A percentile compares a stretch with the other conserved stretches of the same genome.
These are phyloP conservation scores for Phortica variegata DNA, from an alignment of 1,140 invertebrate genomes.

Conservation along the genomic window DNA sequence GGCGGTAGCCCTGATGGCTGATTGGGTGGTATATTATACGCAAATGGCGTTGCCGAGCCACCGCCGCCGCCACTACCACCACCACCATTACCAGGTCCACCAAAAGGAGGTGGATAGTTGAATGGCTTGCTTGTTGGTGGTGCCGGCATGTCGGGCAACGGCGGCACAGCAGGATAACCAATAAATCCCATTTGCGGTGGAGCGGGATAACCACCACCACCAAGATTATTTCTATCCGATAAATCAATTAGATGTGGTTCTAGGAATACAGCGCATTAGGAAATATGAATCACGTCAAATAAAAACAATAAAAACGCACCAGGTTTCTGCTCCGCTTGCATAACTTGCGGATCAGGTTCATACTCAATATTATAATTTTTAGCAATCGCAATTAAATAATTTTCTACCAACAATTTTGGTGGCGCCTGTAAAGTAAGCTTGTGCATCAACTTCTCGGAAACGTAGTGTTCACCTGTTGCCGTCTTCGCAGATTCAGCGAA, in stretches of 20 bases:
- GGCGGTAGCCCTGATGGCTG: conserved; percentile 25
- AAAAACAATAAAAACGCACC: no score
- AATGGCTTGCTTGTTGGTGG: conserved; percentile 51
- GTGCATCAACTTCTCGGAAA: conserved; percentile 93
- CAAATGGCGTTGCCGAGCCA: conserved; percentile 61
- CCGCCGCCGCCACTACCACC: conserved; percentile 19
- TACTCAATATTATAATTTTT: conserved; percentile 92
- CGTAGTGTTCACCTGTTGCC: conserved; percentile 71
- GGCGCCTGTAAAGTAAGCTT: conserved; percentile 96
- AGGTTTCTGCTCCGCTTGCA: conserved; percentile 74
- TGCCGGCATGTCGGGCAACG: conserved; percentile 60
- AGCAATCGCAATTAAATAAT: conserved; percentile 94
- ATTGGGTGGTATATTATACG: conserved; percentile 72
- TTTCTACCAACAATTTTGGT: conserved; percentile 93
- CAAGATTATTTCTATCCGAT: conserved; percentile 65
- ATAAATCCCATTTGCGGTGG: conserved; percentile 73
- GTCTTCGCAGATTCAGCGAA: conserved; percentile 84
- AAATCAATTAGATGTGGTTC: conserved; percentile 82
- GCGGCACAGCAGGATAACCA: conserved; percentile 70
- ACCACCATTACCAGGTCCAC: conserved; percentile 16
- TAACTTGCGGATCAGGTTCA: conserved; percentile 88
- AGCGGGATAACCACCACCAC: conserved; percentile 63
- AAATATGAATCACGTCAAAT: conserved; percentile 17
- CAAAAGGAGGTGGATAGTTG: conserved; percentile 46
- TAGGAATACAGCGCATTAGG: conserved; percentile 17